Percentiles rank a stretch among this genome's conserved stretches.
phyloP scores from a whole-genome alignment of 2,797 vertebrate genomes.

The Threskiornis aethiopicus region DNA sequence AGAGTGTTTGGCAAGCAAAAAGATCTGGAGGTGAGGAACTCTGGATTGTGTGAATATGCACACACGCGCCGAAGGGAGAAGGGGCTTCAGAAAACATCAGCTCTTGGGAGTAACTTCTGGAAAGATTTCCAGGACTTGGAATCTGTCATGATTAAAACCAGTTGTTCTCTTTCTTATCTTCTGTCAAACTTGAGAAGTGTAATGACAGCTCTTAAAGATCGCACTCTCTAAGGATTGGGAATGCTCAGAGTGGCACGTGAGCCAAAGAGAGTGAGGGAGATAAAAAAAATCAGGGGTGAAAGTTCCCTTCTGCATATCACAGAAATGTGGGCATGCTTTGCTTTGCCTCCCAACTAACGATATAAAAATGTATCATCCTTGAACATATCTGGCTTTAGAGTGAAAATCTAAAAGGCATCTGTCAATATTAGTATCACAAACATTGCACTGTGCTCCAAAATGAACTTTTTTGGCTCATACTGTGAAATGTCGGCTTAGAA shows the following conservation, averaged over 20 bases:
- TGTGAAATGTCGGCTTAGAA: not conserved
- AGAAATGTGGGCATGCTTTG: not conserved
- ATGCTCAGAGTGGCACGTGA: constrained; percentile 54
- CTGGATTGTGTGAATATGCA: not conserved
- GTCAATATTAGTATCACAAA: not conserved
- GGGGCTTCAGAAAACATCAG: constrained; percentile 3
- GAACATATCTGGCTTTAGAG: not conserved
- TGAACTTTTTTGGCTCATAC: not conserved
- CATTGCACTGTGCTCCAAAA: not conserved
- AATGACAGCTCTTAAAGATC: constrained; percentile 62
- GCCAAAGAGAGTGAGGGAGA: constrained; percentile 9
- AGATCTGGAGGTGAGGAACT: constrained; percentile 5
- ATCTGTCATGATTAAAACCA: constrained; percentile 60
- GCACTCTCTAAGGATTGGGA: constrained; percentile 42
- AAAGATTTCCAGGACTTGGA: constrained; percentile 57
- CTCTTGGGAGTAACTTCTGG: constrained; percentile 40
- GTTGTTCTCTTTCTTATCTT: constrained; percentile 58
- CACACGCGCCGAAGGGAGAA: not conserved
- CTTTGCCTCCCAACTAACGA: not conserved
- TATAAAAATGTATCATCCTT: not conserved
- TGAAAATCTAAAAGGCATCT: not conserved
- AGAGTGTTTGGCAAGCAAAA: not conserved
- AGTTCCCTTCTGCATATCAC: not conserved
- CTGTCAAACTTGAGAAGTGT: constrained; percentile 59
- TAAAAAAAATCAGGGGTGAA: constrained; percentile 1